Evolutionary conservation across 2,797 vertebrate species (phyloP), one percentile per base, ranked within the genome.

Genomic region (Enteromius anoplus): DNA sequence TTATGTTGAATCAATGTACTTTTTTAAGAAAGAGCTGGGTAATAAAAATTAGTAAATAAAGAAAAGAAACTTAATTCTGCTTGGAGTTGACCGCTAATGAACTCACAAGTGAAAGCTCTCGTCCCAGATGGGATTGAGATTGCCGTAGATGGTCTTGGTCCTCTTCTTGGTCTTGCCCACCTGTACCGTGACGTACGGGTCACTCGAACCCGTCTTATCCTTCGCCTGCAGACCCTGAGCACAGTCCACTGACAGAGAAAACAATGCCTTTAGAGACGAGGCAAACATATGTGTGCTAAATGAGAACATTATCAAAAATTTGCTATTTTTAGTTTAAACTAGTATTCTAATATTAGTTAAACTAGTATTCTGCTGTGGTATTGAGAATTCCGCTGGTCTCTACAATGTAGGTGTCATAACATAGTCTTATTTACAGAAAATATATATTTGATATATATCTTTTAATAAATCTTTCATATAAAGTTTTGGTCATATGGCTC

Each of bases 101-200:
- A 95, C 97, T 97, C 90, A 99, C 98, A 99, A 99, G 89, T 98
- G 97, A 88, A 99, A 99, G 87, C 96, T 98, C 92, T 99, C 97
- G 32, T 99, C 98, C 98, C 97, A 99, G 82, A 99, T 95, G 0
- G 98, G 98, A 84, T 99, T 99, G 83, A 99, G 97, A 89, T 99
- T 99, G 64, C 97, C 97, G 0, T 99, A 99, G 92, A 99, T 99
- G 62, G 98, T 99, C 90, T 99, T 99, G 15, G 98, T 99, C 85
- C 98, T 96, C 89, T 98, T 99, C 93, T 99, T 99, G 55, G 97
- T 99, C 90, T 99, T 99, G 21, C 98, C 98, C 68, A 99, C 97
- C 93, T 99, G 98, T 72, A 98, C 97, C 0, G 97, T 99, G 75
- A 99, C 98, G 23, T 99, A 99, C 0, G 97, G 98, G 79, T 99